Percentiles rank a stretch among this genome's conserved stretches.
These are phyloP conservation scores for Bombus turneri DNA, from an alignment of 1,140 invertebrate genomes.

Conservation along the genomic window DNA sequence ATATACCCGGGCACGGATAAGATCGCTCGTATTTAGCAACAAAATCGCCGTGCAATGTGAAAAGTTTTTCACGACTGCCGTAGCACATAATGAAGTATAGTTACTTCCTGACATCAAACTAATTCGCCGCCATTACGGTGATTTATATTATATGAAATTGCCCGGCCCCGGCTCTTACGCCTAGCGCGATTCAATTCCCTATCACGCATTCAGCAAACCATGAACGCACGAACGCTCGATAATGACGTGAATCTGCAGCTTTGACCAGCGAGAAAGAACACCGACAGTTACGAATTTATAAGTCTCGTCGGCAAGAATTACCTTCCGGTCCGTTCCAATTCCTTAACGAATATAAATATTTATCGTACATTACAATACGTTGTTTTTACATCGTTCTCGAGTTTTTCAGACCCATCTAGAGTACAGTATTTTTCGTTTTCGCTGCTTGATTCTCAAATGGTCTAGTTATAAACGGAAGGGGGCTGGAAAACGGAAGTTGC, in stretches of 20 bases:
- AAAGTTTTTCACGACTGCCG: slow-evolving; percentile 47
- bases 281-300: background rate
- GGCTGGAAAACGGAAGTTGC: slow-evolving; percentile 25
- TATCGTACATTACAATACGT: too few species aligned
- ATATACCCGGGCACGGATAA: slow-evolving; percentile 10
- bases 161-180: background rate
- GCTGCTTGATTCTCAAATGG: background rate
- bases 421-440: background rate
- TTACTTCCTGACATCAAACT: slow-evolving; percentile 48
- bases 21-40: slow-evolving; percentile 46
- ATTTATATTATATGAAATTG: slow-evolving; percentile 51
- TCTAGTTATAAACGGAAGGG: background rate
- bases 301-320: background rate
- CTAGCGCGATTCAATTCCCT: slow-evolving; percentile 40
- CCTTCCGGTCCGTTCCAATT: background rate
- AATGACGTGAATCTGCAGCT: slow-evolving; percentile 19
- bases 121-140: slow-evolving; percentile 47
- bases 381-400: background rate
- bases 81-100: slow-evolving; percentile 45
- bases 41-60: slow-evolving; percentile 39
- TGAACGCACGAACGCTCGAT: slow-evolving; percentile 50
- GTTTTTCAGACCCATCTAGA: background rate
- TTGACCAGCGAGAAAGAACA: slow-evolving; percentile 23
- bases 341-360: background rate
- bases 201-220: slow-evolving; percentile 43